phyloP scores from a whole-genome alignment of 2,797 vertebrate species.

The Cygnus olor region DNA sequence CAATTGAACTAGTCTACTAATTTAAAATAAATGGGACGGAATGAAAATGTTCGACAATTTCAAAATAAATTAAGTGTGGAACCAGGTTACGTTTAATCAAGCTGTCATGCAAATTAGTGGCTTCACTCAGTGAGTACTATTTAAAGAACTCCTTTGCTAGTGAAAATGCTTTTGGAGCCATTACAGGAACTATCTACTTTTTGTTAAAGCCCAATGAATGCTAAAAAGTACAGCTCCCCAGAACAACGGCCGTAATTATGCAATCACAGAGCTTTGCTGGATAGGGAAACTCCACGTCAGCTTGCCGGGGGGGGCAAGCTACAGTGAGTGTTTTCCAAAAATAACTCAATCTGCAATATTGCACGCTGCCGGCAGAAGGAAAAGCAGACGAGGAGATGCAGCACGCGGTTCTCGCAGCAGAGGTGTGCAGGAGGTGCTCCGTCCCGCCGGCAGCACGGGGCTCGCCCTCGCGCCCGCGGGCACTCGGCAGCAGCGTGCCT shows the following conservation, averaged over 20 bases:
- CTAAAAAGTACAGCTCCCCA: background rate
- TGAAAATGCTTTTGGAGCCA: background rate
- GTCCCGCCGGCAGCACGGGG: background rate
- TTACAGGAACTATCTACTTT: background rate
- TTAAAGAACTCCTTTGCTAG: slow-evolving; percentile 1
- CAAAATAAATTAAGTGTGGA: slow-evolving; percentile 53
- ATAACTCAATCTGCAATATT: background rate
- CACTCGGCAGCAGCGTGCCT: background rate
- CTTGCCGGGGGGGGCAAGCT: no score
- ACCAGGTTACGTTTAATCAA: slow-evolving; percentile 49
- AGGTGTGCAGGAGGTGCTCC: rapidly evolving
- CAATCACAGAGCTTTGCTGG: background rate
- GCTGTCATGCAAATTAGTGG: slow-evolving; percentile 28
- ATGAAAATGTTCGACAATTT: slow-evolving; percentile 16
- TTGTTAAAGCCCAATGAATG: background rate
- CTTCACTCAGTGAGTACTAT: background rate
- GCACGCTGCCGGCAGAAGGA: background rate
- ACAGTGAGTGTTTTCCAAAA: background rate
- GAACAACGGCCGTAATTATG: background rate
- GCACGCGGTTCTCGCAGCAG: background rate
- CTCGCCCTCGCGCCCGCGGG: no score
- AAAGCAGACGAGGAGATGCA: no score
- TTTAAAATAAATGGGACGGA: slow-evolving; percentile 16
- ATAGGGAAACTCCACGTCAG: background rate
- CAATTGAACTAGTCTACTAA: background rate